Percentiles rank a stretch among this genome's conserved stretches.
Conservation (phyloP, 2,888 invertebrate genomes). For the Aphodius granarius region DNA sequence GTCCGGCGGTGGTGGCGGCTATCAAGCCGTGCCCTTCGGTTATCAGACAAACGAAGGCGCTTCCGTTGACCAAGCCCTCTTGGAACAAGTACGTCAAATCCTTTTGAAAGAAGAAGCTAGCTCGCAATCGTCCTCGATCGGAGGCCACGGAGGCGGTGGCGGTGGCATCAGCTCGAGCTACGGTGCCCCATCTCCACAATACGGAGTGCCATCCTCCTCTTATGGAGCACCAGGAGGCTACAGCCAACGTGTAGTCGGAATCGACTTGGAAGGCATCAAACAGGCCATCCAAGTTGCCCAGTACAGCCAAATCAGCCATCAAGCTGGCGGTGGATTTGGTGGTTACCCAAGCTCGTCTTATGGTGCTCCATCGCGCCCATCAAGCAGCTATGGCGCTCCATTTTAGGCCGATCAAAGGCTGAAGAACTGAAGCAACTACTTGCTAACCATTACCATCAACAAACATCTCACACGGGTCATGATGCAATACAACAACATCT, state of each 20-base stretch:
- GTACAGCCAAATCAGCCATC: slow-evolving; percentile 69
- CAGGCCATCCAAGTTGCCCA: slow-evolving; percentile 88
- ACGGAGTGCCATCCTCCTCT: slow-evolving; percentile 68
- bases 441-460: slow-evolving; percentile 37
- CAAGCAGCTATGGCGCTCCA: slow-evolving; percentile 72
- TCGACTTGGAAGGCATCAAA: slow-evolving; percentile 82
- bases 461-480: slow-evolving; percentile 48
- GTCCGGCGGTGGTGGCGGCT: slow-evolving; percentile 71
- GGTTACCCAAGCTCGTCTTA: slow-evolving; percentile 43
- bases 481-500: slow-evolving; percentile 46
- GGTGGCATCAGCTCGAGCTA: slow-evolving; percentile 54
- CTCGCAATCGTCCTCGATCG: slow-evolving; percentile 58
- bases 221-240: slow-evolving; percentile 65
- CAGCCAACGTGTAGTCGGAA: slow-evolving; percentile 71
- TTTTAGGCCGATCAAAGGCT: slow-evolving; percentile 39
- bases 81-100: slow-evolving; percentile 84
- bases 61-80: slow-evolving; percentile 75
- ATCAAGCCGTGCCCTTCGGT: slow-evolving; percentile 75
- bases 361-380: slow-evolving; percentile 59
- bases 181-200: slow-evolving; percentile 64
- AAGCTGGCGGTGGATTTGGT: slow-evolving; percentile 54
- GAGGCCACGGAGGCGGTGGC: slow-evolving; percentile 50
- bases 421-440: slow-evolving; percentile 37
- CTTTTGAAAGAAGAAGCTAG: slow-evolving; percentile 78
- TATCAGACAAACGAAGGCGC: slow-evolving; percentile 82